phyloP scores from a whole-genome alignment of 2,113 vertebrate genomes.

The Talpa occidentalis region DNA sequence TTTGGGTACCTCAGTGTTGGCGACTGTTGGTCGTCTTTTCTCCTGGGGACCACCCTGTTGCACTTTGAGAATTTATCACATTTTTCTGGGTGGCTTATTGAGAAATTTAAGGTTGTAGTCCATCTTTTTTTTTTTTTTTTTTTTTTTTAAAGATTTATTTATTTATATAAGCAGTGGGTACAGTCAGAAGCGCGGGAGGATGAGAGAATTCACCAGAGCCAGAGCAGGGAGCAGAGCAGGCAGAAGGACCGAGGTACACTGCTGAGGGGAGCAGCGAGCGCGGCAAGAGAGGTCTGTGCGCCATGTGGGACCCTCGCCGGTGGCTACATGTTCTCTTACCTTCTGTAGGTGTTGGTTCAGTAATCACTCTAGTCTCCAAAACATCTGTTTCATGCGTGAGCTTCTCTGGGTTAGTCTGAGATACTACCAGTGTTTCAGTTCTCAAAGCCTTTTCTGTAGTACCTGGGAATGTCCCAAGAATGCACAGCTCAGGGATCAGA shows the following conservation, averaged over 20 bases:
- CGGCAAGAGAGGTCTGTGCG: no score
- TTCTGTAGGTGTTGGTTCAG: not conserved
- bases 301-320: no score
- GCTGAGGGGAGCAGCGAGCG: no score
- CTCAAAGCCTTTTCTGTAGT: not conserved
- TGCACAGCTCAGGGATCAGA: not conserved
- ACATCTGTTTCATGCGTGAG: not conserved
- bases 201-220: no score
- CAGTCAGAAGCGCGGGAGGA: no score
- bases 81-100: not conserved
- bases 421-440: not conserved
- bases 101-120: conserved; percentile 23
- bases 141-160: not conserved
- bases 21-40: not conserved
- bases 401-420: not conserved
- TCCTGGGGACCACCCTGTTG: no score
- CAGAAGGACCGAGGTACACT: no score
- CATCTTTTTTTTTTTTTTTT: not conserved
- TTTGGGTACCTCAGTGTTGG: not conserved
- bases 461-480: not conserved
- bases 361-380: not conserved
- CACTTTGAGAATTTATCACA: not conserved
- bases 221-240: no score
- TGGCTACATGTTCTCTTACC: not conserved
- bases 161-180: no score